Evolutionary conservation across 1,140 invertebrate genomes (phyloP).

Genomic region (Planococcus citri): DNA sequence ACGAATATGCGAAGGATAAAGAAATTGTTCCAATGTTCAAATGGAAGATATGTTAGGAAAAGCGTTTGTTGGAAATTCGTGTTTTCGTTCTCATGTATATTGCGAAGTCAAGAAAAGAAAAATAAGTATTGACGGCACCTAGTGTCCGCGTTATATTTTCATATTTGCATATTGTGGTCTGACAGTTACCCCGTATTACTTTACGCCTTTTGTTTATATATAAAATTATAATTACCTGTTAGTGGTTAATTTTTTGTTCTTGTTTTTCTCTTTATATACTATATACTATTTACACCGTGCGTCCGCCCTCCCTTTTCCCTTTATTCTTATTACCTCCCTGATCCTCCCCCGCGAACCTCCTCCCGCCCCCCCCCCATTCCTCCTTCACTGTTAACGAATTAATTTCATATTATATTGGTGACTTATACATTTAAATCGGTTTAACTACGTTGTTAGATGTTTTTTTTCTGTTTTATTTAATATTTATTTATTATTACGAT

Average conservation of each 20-base stretch:
- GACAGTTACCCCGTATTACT: constrained; percentile 19
- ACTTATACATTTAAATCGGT: constrained; percentile 11
- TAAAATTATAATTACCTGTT: constrained; percentile 16
- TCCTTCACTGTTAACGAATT: neutral
- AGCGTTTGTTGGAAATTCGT: neutral
- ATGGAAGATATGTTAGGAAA: neutral
- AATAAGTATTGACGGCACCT: neutral
- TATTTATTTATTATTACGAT: constrained; percentile 13
- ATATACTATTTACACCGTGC: neutral
- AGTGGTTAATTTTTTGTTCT: constrained; percentile 14
- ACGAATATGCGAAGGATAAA: neutral
- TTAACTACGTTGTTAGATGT: constrained; percentile 10
- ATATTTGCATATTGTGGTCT: constrained; percentile 13
- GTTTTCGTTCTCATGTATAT: neutral
- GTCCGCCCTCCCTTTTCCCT: neutral
- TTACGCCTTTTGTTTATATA: constrained; percentile 17
- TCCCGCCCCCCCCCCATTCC: neutral
- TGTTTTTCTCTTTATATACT: constrained; percentile 9
- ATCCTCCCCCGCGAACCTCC: too few species aligned
- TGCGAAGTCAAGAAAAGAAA: too few species aligned
- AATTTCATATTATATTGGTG: constrained; percentile 12
- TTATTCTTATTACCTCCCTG: neutral
- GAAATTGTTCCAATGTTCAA: neutral
- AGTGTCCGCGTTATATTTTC: constrained; percentile 10
- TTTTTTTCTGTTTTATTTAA: neutral